phyloP scores from a whole-genome alignment of 2,113 vertebrate species.

The Ictalurus punctatus region DNA sequence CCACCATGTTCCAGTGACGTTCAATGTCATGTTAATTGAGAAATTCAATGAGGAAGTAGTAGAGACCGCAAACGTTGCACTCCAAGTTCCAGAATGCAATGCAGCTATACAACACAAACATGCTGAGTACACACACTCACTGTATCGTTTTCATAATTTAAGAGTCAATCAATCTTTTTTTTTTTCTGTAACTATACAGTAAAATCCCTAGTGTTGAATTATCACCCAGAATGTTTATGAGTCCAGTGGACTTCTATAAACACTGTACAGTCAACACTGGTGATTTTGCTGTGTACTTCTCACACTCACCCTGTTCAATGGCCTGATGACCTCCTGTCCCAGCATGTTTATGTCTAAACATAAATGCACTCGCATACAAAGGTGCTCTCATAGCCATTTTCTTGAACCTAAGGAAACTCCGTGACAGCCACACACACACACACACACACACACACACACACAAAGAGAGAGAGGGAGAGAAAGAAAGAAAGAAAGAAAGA shows the following conservation, averaged over 20 bases:
- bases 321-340: background rate
- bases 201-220: too few relatives aligned
- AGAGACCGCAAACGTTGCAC: background rate
- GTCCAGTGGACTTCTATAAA: too few relatives aligned
- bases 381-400: background rate
- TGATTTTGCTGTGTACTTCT: background rate
- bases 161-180: background rate
- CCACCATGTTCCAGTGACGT: background rate
- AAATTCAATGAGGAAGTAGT: background rate
- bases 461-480: background rate
- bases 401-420: background rate
- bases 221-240: too few relatives aligned
- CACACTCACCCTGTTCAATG: background rate
- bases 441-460: background rate
- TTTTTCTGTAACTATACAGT: background rate
- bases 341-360: constrained; percentile 17
- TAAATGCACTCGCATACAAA: background rate
- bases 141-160: background rate
- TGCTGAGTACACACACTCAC: background rate
- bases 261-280: too few relatives aligned
- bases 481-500: background rate
- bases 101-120: background rate
- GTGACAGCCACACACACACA: background rate
- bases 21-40: background rate
- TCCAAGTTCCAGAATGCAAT: background rate